Evolutionary conservation across 2,888 invertebrate species (phyloP), one percentile per base, ranked within the genome.

Genomic region (Dichetophora obliterata): DNA sequence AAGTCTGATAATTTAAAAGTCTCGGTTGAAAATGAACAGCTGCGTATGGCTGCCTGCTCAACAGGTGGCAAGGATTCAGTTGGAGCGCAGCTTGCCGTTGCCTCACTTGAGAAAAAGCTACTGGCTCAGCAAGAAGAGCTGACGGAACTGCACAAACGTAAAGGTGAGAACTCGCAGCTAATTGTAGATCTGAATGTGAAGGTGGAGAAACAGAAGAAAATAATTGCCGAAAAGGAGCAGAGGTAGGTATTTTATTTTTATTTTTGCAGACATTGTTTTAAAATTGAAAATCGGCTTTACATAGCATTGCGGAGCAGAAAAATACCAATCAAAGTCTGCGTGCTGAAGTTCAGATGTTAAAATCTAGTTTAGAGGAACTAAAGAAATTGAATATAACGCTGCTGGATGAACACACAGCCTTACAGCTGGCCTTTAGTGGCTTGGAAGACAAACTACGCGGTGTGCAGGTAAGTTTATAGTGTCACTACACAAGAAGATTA

Each of bases 121-220:
- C 90, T 96, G 79, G 91, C 92, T 16, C 94, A 97, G 85, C 97
- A 98, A 87, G 98, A 98, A 90, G 98, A 98, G 88, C 90, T 98
- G 50, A 97, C 98, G 0, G 96, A 95, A 76, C 89, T 98, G 76
- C 98, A 97, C 86, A 92, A 95, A 83, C 92, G 96, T 76, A 94
- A 96, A 88, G 96, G 98, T 63, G 98, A 98, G 91, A 96, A 97
- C 90, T 92, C 97, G 3, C 98, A 98, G 88, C 94, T 96, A 90
- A 95, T 98, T 81, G 95, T 98, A 79, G 97, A 96, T 88, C 91
- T 98, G 52, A 97, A 96, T 90, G 92, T 93, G 81, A 93, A 92
- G 89, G 91, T 97, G 59, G 96, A 96, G 88, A 96, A 97, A 82
- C 93, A 95, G 85, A 95, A 95, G 82, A 95, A 95, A 86, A 91